Evolutionary conservation across 2,797 vertebrate species (phyloP).

Genomic region (Bufotes viridis): DNA sequence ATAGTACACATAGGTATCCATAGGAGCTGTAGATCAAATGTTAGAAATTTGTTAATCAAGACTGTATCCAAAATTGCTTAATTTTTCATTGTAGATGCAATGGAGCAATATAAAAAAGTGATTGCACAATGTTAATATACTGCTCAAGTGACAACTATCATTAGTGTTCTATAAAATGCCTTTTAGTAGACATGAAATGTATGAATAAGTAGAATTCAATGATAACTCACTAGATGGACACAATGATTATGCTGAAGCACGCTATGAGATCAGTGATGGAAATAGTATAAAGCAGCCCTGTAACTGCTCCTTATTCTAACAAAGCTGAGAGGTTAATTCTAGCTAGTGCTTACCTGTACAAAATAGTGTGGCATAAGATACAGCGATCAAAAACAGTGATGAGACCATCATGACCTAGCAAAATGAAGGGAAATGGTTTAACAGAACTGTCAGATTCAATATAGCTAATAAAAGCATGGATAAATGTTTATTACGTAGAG

Average conservation of each 20-base stretch:
- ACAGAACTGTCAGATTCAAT: slow-evolving; percentile 99
- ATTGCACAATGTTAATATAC: no score
- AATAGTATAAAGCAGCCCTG: background rate
- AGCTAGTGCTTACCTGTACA: slow-evolving; percentile 78
- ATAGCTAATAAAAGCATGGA: slow-evolving; percentile 97
- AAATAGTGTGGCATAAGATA: slow-evolving; percentile 78
- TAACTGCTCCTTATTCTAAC: slow-evolving; percentile 6
- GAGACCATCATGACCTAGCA: slow-evolving; percentile 94
- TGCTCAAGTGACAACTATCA: background rate
- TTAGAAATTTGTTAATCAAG: background rate
- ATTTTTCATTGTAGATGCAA: background rate
- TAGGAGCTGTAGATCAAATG: background rate
- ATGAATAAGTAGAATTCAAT: background rate
- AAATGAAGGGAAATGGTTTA: slow-evolving; percentile 94
- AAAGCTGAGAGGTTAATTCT: slow-evolving; percentile 49
- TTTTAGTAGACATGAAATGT: background rate
- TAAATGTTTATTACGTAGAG: slow-evolving; percentile 99
- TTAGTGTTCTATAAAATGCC: background rate
- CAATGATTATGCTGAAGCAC: background rate
- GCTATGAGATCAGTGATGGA: background rate
- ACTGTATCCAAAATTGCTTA: background rate
- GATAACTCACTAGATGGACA: background rate
- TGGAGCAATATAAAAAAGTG: background rate
- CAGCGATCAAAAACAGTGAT: slow-evolving; percentile 83
- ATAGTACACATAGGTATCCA: background rate